Evolutionary conservation across 2,797 vertebrate genomes (phyloP), one percentile per base, ranked within the genome.

Genomic region (Microchirus variegatus): DNA sequence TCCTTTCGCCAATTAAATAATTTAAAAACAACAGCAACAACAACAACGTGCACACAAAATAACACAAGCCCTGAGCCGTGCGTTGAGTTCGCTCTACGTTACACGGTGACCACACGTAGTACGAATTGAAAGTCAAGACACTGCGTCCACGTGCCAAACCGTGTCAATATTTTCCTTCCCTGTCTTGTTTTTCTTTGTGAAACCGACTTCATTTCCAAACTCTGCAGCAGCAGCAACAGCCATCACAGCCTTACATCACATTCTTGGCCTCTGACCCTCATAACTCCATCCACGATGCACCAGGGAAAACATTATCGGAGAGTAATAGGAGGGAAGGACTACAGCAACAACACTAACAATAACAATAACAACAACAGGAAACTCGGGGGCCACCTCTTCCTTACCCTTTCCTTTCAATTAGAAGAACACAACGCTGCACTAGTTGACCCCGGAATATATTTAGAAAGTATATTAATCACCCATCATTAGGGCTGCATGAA

Each of bases 1-100:
- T 56, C 61, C 38, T 10, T 1, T 54, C 70, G 40, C 51, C 51
- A 67, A 62, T 70, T 2, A 63, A 62, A 63, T 36, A 17, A 53
- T 58, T 18, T 44, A 5, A 44, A 59, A 59, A 65, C 5, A 3
- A 26, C 3, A 3, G 3, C 26, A 26, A 26, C 59, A 10, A 64
- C 43, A 54, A 42, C 14, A 10, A 15, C 44, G 41, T 17, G 18
- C 36, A 31, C 15, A 50, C 22, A 22, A 14, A 50, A 50, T 15
- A 35, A 15, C n/a, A 43, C 42, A 16, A 49, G 44, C 13, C 19
- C 19, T 41, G 18, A 11, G 43, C 50, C 15, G 9, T 56, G 31
- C 60, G n/a, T 72, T 67, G 35, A 64, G 58, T 17, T 9, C 41
- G 37, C 52, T 17, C 10, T 16, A 15, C 64, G 54, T 46, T 65